Percentiles rank a stretch among this genome's conserved stretches.
phyloP scores from a whole-genome alignment of 2,113 vertebrate genomes.

The Numida meleagris region DNA sequence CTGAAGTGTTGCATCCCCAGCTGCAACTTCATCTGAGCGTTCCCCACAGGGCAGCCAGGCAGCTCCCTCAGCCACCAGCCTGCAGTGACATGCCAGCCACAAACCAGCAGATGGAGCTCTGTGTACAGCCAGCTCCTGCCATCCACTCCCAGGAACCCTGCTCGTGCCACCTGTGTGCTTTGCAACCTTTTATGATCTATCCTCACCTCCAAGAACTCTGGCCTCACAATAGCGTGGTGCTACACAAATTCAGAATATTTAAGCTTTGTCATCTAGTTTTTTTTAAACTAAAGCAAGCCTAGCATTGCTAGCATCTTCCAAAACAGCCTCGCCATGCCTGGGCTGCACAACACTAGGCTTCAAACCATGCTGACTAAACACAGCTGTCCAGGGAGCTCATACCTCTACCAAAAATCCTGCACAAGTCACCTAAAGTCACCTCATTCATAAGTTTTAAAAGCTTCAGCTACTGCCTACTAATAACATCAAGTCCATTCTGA shows the following conservation, averaged over 20 bases:
- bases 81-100: neutral
- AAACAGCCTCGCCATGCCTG: fast-evolving
- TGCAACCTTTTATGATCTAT: fast-evolving
- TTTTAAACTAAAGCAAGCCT: neutral
- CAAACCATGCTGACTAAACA: neutral
- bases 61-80: fast-evolving
- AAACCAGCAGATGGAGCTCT: constrained; percentile 76
- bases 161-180: fast-evolving
- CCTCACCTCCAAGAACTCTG: fast-evolving
- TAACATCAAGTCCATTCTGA: neutral
- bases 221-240: neutral
- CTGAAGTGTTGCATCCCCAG: fast-evolving
- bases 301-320: fast-evolving
- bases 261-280: neutral
- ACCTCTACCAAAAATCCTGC: neutral
- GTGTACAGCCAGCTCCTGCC: neutral
- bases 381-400: fast-evolving
- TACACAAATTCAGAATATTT: neutral
- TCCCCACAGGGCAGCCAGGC: neutral
- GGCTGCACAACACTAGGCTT: neutral
- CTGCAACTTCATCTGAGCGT: fast-evolving
- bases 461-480: neutral
- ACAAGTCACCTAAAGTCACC: neutral
- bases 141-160: fast-evolving
- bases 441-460: neutral